Evolutionary conservation across 30 jellyfish, hydroid and myxozoan genomes (phyloP), one percentile per base, ranked within the genome.

Genomic region (Hydra vulgaris): DNA sequence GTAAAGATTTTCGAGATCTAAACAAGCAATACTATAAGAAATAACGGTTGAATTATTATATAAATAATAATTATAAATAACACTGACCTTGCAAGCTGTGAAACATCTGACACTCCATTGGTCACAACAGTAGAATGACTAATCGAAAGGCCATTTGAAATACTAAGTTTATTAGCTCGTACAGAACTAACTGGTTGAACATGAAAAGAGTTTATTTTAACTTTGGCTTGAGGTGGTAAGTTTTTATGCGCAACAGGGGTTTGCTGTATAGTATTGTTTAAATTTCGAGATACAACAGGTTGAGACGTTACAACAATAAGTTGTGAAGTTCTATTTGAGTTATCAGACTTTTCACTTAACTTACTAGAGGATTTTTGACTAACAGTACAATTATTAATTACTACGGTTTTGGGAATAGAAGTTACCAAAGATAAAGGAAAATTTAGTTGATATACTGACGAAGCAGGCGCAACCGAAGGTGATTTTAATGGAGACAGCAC

Each of bases 381-480:
- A 7, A 18, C 53, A 12, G 18, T 20, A 78, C 69, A 53, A n/a
- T 23, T 53, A n/a, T 24, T 70, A 7, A 82, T 23, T 52, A 80
- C 72, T 22, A 82, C 23, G 3, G 87, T 73, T 26, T 81, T 74
- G 15, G 82, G 25, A 55, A 88, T 81, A 20, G 95, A 25, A 76
- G 87, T 82, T 80, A 61, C 72, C 40, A 72, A 82, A 7, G 90
- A 66, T 18, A 91, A 54, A 12, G 97, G 97, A 76, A 86, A 91
- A 81, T 91, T 91, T 75, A 91, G 81, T 52, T 91, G 97, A 74
- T 81, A 91, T 15, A 91, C 92, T 7, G 97, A 89, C 40, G 90
- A 26, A 0, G 97, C 79, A 15, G 97, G 97, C 27, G 96, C 97
- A 17, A 95, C 86, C 18, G 97, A 86, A 16, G 97, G 94, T 70